Evolutionary conservation across 1,140 invertebrate species (phyloP), one percentile per base, ranked within the genome.

Genomic region (Linepithema humile): DNA sequence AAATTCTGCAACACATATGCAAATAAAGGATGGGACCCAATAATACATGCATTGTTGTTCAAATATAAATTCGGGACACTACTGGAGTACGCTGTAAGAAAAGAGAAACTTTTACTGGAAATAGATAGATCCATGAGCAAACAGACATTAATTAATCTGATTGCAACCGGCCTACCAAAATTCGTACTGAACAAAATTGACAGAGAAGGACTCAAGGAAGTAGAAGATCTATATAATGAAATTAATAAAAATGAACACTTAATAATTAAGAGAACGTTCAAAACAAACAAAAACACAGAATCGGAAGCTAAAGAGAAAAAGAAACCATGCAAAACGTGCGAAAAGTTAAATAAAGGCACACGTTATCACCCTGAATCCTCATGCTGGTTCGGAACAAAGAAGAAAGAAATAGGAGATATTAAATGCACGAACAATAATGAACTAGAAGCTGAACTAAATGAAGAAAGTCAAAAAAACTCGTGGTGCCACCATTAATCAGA

Each of bases 31-130:
- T 89, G 86, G 84, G 65, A 7, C 15, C 26, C 62, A 72, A 40
- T 83, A 17, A 57, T 3, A 26, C 9, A 40, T 40, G 38, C 38
- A 3, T 40, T 48, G n/a, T n/a, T 17, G 0, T 88, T 73, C 48
- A 90, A 77, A 82, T 88, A 85, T 26, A 73, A 75, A 64, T 69
- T 62, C 35, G 88, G 88, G 0, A 83, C 84, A 55, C 57, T 88
- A 17, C 9, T 87, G 29, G 72, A 88, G 15, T 88, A 90, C 65
- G 88, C 85, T 17, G 64, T 88, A 69, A 88, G 32, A 50, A 88
- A 86, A 85, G 80, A 84, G 74, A 69, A 50, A 57, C 45, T 80
- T 15, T 88, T 83, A 15, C 83, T 83, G 50, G 83, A 87, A 4
- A 78, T 82, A 29, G 57, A 43, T 0, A 75, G 15, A 48, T 10